Evolutionary conservation across 2,888 invertebrate species (phyloP).

Genomic region (Nycteola revayana): DNA sequence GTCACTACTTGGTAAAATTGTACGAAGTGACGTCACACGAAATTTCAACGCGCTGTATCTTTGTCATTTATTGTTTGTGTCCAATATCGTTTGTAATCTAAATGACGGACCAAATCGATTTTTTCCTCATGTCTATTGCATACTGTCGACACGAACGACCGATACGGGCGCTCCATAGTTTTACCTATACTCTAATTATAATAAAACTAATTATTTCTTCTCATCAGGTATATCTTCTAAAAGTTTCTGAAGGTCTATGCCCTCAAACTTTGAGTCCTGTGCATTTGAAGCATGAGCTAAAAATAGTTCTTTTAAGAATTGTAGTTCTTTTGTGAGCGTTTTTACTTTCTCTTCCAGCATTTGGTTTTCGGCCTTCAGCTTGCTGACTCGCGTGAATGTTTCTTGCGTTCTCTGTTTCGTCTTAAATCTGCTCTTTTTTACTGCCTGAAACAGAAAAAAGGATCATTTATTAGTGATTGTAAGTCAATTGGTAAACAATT

Average conservation of each 20-base stretch:
- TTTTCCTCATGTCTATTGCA: no score
- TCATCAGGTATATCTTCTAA: slow-evolving; percentile 78
- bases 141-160: no score
- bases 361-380: slow-evolving; percentile 89
- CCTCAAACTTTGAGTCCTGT: slow-evolving; percentile 78
- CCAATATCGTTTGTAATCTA: no score
- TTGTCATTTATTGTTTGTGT: no score
- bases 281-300: slow-evolving; percentile 88
- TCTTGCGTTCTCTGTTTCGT: slow-evolving; percentile 89
- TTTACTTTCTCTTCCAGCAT: slow-evolving; percentile 91
- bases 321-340: slow-evolving; percentile 89
- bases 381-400: slow-evolving; percentile 87
- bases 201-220: slow-evolving; percentile 36
- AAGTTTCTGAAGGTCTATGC: slow-evolving; percentile 80
- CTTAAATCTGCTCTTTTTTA: slow-evolving; percentile 91
- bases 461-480: no score
- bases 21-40: no score
- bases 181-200: no score
- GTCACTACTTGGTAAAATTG: no score
- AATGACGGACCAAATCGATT: no score
- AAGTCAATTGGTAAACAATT: no score
- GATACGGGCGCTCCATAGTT: no score
- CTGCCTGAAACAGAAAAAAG: slow-evolving; percentile 83
- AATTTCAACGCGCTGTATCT: no score
- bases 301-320: slow-evolving; percentile 90